These are phyloP conservation scores for Drosophila kanapiae DNA, from an alignment of 1,140 invertebrate genomes.

Conservation along the genomic window DNA sequence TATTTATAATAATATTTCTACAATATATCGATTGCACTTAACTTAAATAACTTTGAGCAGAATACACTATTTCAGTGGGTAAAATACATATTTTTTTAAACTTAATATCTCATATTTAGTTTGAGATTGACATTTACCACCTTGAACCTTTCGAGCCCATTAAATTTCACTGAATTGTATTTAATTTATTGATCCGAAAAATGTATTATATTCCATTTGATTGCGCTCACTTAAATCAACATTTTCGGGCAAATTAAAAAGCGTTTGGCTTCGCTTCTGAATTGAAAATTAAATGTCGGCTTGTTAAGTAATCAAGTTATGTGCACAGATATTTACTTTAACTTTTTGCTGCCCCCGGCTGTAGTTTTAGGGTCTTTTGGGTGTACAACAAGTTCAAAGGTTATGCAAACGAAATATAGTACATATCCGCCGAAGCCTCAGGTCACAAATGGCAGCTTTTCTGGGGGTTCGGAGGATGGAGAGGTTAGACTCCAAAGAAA, in stretches of 20 bases:
- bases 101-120: neutral
- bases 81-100: neutral
- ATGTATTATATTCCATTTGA: conserved; percentile 1
- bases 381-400: conserved; percentile 52
- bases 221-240: conserved; percentile 4
- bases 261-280: conserved; percentile 1
- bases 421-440: conserved; percentile 10
- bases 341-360: conserved; percentile 43
- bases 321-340: conserved; percentile 47
- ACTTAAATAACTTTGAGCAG: neutral
- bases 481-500: conserved; percentile 33
- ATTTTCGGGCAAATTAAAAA: neutral
- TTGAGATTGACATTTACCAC: neutral
- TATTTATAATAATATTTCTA: neutral
- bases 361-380: conserved; percentile 64
- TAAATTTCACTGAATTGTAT: neutral
- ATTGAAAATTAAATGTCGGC: conserved; percentile 21
- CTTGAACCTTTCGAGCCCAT: neutral
- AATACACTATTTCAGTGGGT: no score
- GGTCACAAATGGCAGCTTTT: conserved; percentile 1
- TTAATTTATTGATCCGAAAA: neutral
- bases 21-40: neutral
- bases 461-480: neutral
- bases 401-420: conserved; percentile 38
- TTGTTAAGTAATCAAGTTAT: conserved; percentile 42